phyloP scores from a whole-genome alignment of 1,140 invertebrate species.

The Popillia japonica region DNA sequence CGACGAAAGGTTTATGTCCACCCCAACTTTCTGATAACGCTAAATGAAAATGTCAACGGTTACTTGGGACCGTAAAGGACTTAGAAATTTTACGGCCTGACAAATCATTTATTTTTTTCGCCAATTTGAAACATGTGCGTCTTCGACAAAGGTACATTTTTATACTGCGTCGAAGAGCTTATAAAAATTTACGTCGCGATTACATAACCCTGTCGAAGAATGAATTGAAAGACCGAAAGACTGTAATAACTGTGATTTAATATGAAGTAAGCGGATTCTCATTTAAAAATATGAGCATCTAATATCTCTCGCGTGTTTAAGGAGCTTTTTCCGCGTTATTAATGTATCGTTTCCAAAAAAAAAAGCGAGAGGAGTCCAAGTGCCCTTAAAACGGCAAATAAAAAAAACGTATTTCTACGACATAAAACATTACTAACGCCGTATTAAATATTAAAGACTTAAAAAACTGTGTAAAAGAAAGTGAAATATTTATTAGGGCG shows the following conservation, averaged over 20 bases:
- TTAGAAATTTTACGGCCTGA: not conserved
- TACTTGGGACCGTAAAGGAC: not conserved
- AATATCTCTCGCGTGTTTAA: too few relatives aligned
- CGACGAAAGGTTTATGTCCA: not conserved
- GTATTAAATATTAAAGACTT: too few relatives aligned
- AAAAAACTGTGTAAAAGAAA: too few relatives aligned
- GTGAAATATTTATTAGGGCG: too few relatives aligned
- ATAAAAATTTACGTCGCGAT: conserved; percentile 2
- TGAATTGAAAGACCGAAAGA: not conserved
- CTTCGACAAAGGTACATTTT: conserved; percentile 14
- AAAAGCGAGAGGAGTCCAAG: too few relatives aligned
- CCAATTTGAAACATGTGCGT: conserved; percentile 19
- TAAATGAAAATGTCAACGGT: conserved; percentile 23
- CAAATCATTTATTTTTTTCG: conserved; percentile 20
- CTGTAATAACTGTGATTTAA: not conserved
- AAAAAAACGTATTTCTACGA: too few relatives aligned
- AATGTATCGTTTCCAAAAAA: too few relatives aligned
- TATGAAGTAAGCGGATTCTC: too few relatives aligned
- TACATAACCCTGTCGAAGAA: not conserved
- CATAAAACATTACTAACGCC: too few relatives aligned
- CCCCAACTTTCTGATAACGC: conserved; percentile 7
- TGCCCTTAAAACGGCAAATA: too few relatives aligned
- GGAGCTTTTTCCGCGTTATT: too few relatives aligned
- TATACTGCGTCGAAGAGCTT: not conserved
- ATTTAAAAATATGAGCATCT: too few relatives aligned